Evolutionary conservation across 2,113 vertebrate species (phyloP).

Genomic region (Ageneiosus marmoratus): DNA sequence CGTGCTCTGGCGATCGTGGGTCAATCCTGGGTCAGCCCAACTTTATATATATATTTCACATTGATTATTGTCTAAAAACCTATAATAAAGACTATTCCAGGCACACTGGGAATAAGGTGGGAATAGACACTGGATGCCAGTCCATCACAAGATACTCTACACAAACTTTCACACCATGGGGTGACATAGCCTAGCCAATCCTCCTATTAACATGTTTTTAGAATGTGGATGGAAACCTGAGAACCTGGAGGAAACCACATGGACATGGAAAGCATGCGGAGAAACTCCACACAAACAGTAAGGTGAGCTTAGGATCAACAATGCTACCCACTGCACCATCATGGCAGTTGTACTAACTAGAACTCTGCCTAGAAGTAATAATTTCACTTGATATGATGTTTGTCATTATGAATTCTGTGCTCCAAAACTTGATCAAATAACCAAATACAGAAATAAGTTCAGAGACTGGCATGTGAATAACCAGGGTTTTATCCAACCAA

Average conservation of each 20-base stretch:
- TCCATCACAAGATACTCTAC: background rate
- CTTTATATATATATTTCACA: too few species aligned
- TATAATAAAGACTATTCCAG: background rate
- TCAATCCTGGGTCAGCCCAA: too few species aligned
- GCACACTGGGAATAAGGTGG: background rate
- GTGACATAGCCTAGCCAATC: too few species aligned
- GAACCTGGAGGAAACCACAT: background rate
- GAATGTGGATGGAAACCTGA: background rate
- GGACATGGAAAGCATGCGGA: background rate
- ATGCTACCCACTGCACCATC: background rate
- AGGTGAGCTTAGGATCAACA: background rate
- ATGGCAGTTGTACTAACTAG: background rate
- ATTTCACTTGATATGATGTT: background rate
- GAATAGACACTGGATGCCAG: background rate
- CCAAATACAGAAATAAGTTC: background rate
- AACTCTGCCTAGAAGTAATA: background rate
- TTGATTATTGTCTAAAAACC: too few species aligned
- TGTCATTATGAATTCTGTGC: background rate
- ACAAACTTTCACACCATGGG: background rate
- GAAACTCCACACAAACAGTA: background rate
- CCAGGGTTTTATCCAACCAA: slow-evolving; percentile 45
- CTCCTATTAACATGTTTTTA: background rate
- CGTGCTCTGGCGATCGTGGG: too few species aligned
- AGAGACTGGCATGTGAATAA: background rate
- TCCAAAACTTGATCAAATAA: background rate